Evolutionary conservation across 2,888 invertebrate species (phyloP), one percentile per base, ranked within the genome.

Genomic region (Lepidonotus clava): DNA sequence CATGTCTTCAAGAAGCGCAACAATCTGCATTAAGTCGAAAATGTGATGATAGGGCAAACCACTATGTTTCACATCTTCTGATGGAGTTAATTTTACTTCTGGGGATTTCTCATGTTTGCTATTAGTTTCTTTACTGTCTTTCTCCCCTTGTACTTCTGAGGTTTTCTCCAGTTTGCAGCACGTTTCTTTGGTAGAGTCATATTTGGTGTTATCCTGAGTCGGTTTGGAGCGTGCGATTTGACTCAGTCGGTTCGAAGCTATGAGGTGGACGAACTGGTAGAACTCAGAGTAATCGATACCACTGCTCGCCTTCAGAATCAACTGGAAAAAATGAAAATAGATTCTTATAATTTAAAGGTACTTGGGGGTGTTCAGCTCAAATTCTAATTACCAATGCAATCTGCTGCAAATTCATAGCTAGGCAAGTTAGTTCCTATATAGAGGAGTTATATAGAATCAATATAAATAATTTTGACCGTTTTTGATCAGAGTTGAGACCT

Each of bases 261-360:
- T 91, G 0, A 88, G 88, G 38, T 87, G 86, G 86, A 93, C 87
- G 84, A 93, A 91, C 6, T 89, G 87, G 67, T 90, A 91, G 87
- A 93, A 93, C 56, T 92, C 92, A 11, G 41, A 84, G 88, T 89
- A 93, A 87, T 94, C 90, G 28, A 93, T 92, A 8, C 93, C 94
- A 86, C 90, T 90, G 88, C 90, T 90, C 6, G 93, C 93, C 87
- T 91, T 92, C 83, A 94, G 89, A 34, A 94, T 92, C 85, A 92
- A 56, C 94, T 94, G 91, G 53, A 91, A 91, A 18, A 38, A 86
- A 67, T 36, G 84, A 11, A 40, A 53, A 41, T 56, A 56, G n/a
- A n/a, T n/a, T n/a, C n/a, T n/a, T n/a, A n/a, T n/a, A n/a, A n/a
- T n/a, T n/a, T n/a, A n/a, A n/a, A n/a, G n/a, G n/a, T n/a, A n/a